Evolutionary conservation across 1,140 invertebrate genomes (phyloP), one percentile per base, ranked within the genome.

Genomic region (Drosophila carrolli): DNA sequence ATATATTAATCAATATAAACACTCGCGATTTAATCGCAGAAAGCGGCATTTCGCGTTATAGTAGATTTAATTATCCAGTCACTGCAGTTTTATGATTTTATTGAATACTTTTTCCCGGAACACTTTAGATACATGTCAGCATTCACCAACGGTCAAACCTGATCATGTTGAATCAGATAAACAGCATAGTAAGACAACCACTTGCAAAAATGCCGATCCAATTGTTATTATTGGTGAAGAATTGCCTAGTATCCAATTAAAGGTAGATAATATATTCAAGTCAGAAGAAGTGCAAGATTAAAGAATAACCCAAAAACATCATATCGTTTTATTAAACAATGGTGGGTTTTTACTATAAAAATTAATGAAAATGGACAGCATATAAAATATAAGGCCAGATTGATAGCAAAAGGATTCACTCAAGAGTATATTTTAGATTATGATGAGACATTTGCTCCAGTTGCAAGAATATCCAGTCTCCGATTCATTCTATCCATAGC

Each of bases 111-210:
- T n/a, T n/a, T n/a, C n/a, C n/a, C n/a, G n/a, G n/a, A n/a, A n/a
- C n/a, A n/a, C n/a, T n/a, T n/a, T n/a, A n/a, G n/a, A n/a, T n/a
- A n/a, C n/a, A n/a, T n/a, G n/a, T n/a, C n/a, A n/a, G n/a, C n/a
- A n/a, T n/a, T n/a, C n/a, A n/a, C n/a, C n/a, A n/a, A n/a, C n/a
- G n/a, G n/a, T n/a, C n/a, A n/a, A n/a, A n/a, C n/a, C n/a, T 27
- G 58, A 54, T 60, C 1, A 46, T 47, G 13, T 48, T 14, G 11
- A 50, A 50, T 61, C 35, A 51, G 58, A 61, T 61, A 61, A 41
- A 32, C 47, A 61, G 58, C 44, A 37, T 29, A 61, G 13, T 32
- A 23, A 40, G 9, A 27, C 47, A 50, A 61, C 37, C 14, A 51
- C n/a, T n/a, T 40, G 19, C 23, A 29, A 50, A 40, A 61, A 61